phyloP scores from a whole-genome alignment of 1,140 invertebrate species.

The Goniozus legneri region DNA sequence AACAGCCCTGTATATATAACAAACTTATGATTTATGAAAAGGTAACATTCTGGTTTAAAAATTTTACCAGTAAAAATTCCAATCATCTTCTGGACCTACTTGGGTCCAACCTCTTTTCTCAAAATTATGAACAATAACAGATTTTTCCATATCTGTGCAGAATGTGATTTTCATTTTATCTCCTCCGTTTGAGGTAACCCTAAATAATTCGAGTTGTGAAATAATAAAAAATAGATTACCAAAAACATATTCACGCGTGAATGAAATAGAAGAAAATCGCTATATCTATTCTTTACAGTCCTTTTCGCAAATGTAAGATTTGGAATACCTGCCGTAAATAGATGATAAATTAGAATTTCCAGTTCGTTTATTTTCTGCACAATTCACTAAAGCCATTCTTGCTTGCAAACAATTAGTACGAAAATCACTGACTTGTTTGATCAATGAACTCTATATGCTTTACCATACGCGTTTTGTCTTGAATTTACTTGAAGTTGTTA shows the following conservation, averaged over 20 bases:
- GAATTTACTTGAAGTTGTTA: not conserved
- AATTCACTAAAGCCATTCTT: no score
- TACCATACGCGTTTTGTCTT: not conserved
- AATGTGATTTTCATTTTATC: constrained; percentile 68
- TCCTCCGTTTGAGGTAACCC: constrained; percentile 34
- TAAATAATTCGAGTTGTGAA: constrained; percentile 9
- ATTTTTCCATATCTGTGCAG: constrained; percentile 92
- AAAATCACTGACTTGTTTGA: constrained; percentile 26
- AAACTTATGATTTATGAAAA: no score
- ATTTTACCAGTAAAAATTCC: constrained; percentile 91
- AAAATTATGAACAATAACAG: constrained; percentile 91
- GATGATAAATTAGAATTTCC: constrained; percentile 36
- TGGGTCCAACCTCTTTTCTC: constrained; percentile 89
- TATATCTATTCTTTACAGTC: no score
- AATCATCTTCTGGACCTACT: constrained; percentile 89
- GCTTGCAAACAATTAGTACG: not conserved
- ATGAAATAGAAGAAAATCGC: no score
- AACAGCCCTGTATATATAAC: constrained; percentile 64
- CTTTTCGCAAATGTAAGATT: no score
- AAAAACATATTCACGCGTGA: no score
- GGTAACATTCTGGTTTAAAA: no score
- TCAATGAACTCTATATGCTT: constrained; percentile 27
- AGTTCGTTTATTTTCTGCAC: constrained; percentile 38
- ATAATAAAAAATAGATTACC: no score
- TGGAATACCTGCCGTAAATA: constrained; percentile 51